Conservation (phyloP, 1,140 invertebrate species). For the Cephus cinctus region DNA sequence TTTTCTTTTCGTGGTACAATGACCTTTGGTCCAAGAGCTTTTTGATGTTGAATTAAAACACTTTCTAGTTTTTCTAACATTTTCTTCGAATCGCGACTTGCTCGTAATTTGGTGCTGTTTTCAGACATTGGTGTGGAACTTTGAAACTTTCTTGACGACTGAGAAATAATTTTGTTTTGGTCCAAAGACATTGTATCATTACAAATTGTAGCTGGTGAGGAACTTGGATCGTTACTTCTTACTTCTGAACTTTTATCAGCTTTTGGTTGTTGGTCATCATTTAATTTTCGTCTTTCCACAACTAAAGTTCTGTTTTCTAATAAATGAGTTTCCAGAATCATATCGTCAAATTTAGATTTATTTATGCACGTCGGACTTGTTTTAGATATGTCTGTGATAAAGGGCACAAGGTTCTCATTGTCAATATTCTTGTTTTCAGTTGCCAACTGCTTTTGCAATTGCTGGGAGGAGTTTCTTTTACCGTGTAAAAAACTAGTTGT, state of each 20-base stretch:
- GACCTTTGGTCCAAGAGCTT: conserved; percentile 24
- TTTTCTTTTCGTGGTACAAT: conserved; percentile 14
- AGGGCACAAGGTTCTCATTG: no score
- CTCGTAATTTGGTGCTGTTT: not conserved
- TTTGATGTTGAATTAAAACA: conserved; percentile 56
- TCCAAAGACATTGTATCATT: not conserved
- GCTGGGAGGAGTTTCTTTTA: no score
- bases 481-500: no score
- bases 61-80: conserved; percentile 63
- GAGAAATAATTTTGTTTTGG: not conserved
- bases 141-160: not conserved
- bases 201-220: not conserved
- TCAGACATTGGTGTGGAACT: not conserved
- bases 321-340: no score
- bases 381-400: no score
- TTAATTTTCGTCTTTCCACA: no score
- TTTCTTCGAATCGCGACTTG: conserved; percentile 50
- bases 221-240: not conserved
- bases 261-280: not conserved
- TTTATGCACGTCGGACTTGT: no score
- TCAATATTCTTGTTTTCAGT: no score
- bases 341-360: no score
- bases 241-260: not conserved
- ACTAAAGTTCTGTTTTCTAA: no score
- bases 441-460: no score